Evolutionary conservation across 2,888 invertebrate genomes (phyloP).

Genomic region (Rotaria macrura): DNA sequence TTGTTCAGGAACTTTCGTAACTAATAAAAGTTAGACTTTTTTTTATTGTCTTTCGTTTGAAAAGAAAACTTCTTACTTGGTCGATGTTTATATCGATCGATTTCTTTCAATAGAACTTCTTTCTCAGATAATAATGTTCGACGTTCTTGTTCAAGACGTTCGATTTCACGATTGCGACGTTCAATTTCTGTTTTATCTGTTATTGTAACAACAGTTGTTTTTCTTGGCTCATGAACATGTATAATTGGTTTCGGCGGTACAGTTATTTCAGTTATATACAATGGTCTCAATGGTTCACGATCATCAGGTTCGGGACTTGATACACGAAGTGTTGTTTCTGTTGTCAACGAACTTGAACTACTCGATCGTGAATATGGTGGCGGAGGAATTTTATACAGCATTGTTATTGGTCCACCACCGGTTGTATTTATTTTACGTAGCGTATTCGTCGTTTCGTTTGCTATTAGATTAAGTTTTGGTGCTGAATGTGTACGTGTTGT

Average conservation of each 20-base stretch:
- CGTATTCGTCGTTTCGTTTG: background rate
- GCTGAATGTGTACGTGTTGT: background rate
- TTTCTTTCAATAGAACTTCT: conserved; percentile 6
- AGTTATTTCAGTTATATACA: conserved; percentile 5
- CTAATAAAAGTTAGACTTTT: background rate
- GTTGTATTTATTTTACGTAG: background rate
- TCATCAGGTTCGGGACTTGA: conserved; percentile 17
- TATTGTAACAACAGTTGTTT: background rate
- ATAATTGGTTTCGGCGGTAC: background rate
- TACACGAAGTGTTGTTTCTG: conserved; percentile 13
- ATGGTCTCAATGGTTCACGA: conserved; percentile 5
- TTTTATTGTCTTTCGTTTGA: background rate
- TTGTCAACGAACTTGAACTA: conserved; percentile 3
- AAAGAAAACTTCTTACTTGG: background rate
- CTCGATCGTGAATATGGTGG: conserved; percentile 4
- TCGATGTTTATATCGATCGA: conserved; percentile 15
- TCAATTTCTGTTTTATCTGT: conserved; percentile 11
- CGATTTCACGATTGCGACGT: conserved; percentile 10
- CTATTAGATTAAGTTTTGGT: background rate
- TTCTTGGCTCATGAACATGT: background rate
- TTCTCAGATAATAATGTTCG: background rate
- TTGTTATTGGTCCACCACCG: background rate
- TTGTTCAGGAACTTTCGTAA: conserved; percentile 10
- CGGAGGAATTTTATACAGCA: conserved; percentile 8
- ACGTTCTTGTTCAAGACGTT: conserved; percentile 7